Base-by-base conservation (phyloP, 2,113 vertebrate species). In the Puffinus mauretanicus region DNA sequence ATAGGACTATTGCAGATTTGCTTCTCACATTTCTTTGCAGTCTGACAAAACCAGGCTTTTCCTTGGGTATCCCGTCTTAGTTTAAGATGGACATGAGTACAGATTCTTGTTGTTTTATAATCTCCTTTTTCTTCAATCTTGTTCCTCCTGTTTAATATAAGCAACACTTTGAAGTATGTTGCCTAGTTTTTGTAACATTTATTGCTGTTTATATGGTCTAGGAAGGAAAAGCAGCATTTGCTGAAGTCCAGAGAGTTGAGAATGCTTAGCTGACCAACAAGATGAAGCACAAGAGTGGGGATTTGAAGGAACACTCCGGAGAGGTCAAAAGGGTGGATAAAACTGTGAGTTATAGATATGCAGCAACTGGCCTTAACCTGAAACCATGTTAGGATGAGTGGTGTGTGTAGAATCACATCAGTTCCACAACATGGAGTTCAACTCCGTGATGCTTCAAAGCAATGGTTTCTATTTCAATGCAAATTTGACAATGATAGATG, bases 401-500 rank as follows among this genome's bases (percentile, higher is more conserved):
- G 93, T 94, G 91, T 94, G 88, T 91, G 81, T 65, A 96, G 94
- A 91, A 93, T 94, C 91, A 94, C 94, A 95, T 96, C 92, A 94
- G 94, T 96, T 96, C 95, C 96, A 96, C 86, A 95, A 91, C 86
- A 94, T 1, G 73, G 94, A 93, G 94, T 85, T 95, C 91, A 89
- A 87, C 83, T 90, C 78, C 4, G 58, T 79, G 88, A 91, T 87
- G 89, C 90, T 94, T 96, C 95, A 96, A 96, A 96, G 93, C 80
- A 82, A 80, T 91, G 96, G 88, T 94, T 96, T 92, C 95, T 93
- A 95, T 95, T 97, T 96, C 94, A 96, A 92, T 94, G 94, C 86
- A 97, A 97, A 95, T 96, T 96, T 96, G 96, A 94, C 92, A 94
- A 92, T 94, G 96, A 96, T 91, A 92, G 72, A 94, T 95, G 81